Evolutionary conservation across 2,113 vertebrate species (phyloP).

Genomic region (Salminus brasiliensis): DNA sequence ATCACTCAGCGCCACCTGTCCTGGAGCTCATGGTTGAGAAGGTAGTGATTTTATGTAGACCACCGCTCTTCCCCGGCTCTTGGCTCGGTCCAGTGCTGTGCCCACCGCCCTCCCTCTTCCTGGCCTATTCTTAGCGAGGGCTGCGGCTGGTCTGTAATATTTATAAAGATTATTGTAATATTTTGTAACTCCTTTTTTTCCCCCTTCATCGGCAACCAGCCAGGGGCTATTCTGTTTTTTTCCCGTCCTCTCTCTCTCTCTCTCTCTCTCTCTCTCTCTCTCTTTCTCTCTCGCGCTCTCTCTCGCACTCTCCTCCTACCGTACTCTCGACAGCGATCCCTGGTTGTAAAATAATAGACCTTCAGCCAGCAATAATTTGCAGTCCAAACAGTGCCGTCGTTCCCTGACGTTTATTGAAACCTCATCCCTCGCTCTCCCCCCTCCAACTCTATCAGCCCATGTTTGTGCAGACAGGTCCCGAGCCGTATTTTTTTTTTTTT

Average conservation of each 20-base stretch:
- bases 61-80: constrained; percentile 84
- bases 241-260: constrained; percentile 52
- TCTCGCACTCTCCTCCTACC: constrained; percentile 73
- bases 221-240: constrained; percentile 69
- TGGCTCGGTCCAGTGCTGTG: constrained; percentile 50
- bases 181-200: constrained; percentile 86
- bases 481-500: constrained; percentile 77
- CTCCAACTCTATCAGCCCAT: constrained; percentile 66
- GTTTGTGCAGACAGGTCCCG: constrained; percentile 93
- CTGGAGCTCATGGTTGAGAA: constrained; percentile 51
- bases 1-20: no score
- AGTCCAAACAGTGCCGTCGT: constrained; percentile 94
- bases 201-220: constrained; percentile 73
- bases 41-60: constrained; percentile 74
- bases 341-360: constrained; percentile 95
- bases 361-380: constrained; percentile 98
- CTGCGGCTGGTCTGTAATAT: constrained; percentile 72
- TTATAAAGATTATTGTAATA: constrained; percentile 82
- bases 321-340: constrained; percentile 87
- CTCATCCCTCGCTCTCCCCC: constrained; percentile 85
- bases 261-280: constrained; percentile 72
- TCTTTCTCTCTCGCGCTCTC: constrained; percentile 80
- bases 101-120: constrained; percentile 39
- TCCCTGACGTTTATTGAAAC: constrained; percentile 99
- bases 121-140: constrained; percentile 75